Percentiles rank a stretch among this genome's conserved stretches.
These are phyloP conservation scores for Noctua fimbriata DNA, from an alignment of 2,888 invertebrate species.

Conservation along the genomic window DNA sequence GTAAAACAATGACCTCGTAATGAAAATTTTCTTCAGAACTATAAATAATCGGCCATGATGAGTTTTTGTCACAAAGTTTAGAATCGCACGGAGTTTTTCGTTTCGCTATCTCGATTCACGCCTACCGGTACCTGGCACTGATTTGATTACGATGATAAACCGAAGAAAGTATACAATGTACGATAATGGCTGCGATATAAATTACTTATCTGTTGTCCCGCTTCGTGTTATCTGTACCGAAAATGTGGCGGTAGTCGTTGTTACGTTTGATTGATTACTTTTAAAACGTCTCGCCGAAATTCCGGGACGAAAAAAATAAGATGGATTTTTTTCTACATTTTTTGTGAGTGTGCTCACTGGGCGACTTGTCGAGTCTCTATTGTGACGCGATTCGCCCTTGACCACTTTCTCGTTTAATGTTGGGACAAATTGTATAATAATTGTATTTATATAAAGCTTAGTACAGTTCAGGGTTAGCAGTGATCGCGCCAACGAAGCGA, in stretches of 20 bases:
- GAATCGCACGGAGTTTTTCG: conserved; percentile 62
- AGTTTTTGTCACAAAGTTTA: conserved; percentile 53
- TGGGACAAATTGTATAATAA: conserved; percentile 18
- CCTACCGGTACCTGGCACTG: conserved; percentile 73
- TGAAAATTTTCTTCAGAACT: conserved; percentile 72
- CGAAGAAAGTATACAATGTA: conserved; percentile 82
- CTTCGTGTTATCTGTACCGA: conserved; percentile 79
- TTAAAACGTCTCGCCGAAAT: conserved; percentile 41
- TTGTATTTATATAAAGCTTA: conserved; percentile 25
- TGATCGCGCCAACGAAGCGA: conserved; percentile 29
- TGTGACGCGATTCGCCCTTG: conserved; percentile 39
- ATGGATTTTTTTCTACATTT: conserved; percentile 29
- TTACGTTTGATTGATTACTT: conserved; percentile 51
- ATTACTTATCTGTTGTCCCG: conserved; percentile 80
- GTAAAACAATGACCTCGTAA: conserved; percentile 74
- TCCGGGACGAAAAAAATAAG: conserved; percentile 22
- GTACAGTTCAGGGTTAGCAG: conserved; percentile 46
- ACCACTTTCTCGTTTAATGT: conserved; percentile 48
- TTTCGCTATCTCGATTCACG: conserved; percentile 59
- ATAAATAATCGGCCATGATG: conserved; percentile 71
- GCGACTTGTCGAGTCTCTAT: conserved; percentile 40
- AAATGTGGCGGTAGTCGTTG: conserved; percentile 77
- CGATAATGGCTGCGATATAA: conserved; percentile 78
- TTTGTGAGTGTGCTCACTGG: conserved; percentile 36
- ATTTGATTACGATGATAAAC: conserved; percentile 82